Evolutionary conservation across 2,797 vertebrate genomes (phyloP).

Genomic region (Propithecus perrieri): DNA sequence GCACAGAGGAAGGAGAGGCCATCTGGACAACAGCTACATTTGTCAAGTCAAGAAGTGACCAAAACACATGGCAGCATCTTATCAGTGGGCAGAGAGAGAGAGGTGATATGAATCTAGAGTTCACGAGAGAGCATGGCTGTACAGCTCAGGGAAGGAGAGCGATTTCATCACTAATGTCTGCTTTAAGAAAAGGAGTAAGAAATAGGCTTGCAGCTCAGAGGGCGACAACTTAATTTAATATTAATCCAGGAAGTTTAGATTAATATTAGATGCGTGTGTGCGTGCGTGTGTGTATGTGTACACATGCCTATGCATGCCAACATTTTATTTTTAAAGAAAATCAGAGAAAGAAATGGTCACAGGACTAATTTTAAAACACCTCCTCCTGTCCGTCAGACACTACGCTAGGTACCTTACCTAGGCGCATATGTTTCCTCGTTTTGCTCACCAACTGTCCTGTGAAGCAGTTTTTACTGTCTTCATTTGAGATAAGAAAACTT

Average conservation of each 20-base stretch:
- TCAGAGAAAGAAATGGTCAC: background rate
- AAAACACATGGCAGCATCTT: conserved; percentile 58
- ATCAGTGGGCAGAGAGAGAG: background rate
- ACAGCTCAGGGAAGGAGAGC: background rate
- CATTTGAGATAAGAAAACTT: background rate
- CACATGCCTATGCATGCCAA: background rate
- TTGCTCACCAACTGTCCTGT: background rate
- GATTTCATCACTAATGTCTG: background rate
- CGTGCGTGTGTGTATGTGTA: background rate
- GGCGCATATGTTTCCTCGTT: background rate
- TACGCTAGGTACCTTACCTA: background rate
- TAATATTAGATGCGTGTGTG: background rate
- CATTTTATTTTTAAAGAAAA: conserved; percentile 30
- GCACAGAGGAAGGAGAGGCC: conserved; percentile 61
- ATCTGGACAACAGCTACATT: conserved; percentile 72
- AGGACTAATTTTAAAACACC: background rate
- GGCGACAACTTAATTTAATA: conserved; percentile 4
- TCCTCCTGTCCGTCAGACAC: background rate
- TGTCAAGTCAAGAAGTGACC: conserved; percentile 71
- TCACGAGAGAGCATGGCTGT: background rate
- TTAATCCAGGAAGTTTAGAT: background rate
- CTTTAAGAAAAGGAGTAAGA: background rate
- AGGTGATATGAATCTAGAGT: background rate
- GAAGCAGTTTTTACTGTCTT: background rate
- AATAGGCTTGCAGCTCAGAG: background rate